Conservation (phyloP, 2,888 invertebrate species). For the Biston stratarius region DNA sequence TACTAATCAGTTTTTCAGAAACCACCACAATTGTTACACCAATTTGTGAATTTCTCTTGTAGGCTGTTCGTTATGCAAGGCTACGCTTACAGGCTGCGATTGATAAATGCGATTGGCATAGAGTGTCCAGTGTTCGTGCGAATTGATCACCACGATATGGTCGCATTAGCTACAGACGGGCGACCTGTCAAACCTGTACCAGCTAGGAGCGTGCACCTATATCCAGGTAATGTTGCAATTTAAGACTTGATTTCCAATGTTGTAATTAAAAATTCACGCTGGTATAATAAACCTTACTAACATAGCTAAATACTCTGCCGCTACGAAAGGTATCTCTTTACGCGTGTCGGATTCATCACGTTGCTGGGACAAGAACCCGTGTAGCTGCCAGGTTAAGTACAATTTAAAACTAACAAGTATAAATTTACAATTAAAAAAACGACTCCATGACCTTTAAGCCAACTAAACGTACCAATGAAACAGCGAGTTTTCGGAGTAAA, state of each 20-base stretch:
- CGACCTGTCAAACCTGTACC: slow-evolving; percentile 76
- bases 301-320: too few relatives aligned
- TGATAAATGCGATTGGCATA: slow-evolving; percentile 84
- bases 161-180: slow-evolving; percentile 84
- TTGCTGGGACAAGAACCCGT: too few relatives aligned
- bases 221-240: slow-evolving; percentile 73
- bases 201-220: slow-evolving; percentile 71
- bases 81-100: slow-evolving; percentile 82
- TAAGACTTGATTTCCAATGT: neutral
- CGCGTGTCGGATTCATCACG: too few relatives aligned
- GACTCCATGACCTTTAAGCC: too few relatives aligned
- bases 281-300: too few relatives aligned
- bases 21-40: neutral
- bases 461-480: too few relatives aligned
- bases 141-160: slow-evolving; percentile 81
- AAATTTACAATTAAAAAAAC: too few relatives aligned
- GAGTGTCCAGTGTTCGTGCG: slow-evolving; percentile 80
- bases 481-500: too few relatives aligned
- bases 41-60: slow-evolving; percentile 50
- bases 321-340: too few relatives aligned
- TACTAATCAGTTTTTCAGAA: too few relatives aligned
- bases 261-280: neutral
- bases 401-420: too few relatives aligned
- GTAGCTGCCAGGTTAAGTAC: too few relatives aligned
- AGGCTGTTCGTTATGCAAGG: slow-evolving; percentile 77